These are phyloP conservation scores for Lanius ludovicianus DNA, from an alignment of 2,113 vertebrate species.

Conservation along the genomic window DNA sequence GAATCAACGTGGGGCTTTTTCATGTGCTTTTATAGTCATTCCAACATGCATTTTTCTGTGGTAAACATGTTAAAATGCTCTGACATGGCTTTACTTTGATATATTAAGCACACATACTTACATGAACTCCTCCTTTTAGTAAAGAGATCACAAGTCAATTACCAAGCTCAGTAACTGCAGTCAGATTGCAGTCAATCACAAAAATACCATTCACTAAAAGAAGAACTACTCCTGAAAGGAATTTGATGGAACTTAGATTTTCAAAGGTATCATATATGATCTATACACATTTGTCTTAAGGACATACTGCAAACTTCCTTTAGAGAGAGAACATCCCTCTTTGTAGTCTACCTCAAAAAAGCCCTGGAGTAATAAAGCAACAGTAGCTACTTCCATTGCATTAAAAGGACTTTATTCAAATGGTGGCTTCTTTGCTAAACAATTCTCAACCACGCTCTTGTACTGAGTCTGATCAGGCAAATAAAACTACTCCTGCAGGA, in stretches of 20 bases:
- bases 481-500: background rate
- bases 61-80: background rate
- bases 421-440: background rate
- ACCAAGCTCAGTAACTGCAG: background rate
- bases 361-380: background rate
- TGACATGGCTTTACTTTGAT: background rate
- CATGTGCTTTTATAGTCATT: background rate
- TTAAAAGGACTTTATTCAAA: background rate
- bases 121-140: background rate
- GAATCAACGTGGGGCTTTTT: fast-evolving
- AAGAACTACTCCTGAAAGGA: background rate
- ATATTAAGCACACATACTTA: background rate
- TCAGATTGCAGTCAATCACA: background rate
- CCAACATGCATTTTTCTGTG: background rate
- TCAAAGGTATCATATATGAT: background rate
- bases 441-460: background rate
- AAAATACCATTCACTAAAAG: background rate
- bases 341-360: background rate
- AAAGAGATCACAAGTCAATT: background rate
- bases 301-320: background rate
- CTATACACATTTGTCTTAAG: background rate
- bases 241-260: background rate
- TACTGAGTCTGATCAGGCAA: background rate
- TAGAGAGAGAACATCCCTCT: background rate
- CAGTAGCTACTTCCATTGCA: background rate